Percentiles rank a stretch among this genome's conserved stretches.
phyloP scores from a whole-genome alignment of 2,888 invertebrate genomes.

The Thalpophila matura region DNA sequence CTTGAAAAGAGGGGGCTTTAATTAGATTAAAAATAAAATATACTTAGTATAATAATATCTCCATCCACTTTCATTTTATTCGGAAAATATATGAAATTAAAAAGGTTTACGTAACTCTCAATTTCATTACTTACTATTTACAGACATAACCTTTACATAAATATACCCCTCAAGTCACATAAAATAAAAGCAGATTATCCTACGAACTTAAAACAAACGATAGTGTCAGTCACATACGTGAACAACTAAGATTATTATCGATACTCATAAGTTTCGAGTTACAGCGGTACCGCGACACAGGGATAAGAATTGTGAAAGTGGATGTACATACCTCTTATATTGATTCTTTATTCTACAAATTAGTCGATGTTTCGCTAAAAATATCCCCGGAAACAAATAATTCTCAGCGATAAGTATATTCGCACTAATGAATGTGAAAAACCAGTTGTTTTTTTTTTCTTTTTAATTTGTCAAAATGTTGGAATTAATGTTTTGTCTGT shows the following conservation, averaged over 20 bases:
- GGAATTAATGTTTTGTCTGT: background rate
- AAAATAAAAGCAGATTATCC: constrained; percentile 30
- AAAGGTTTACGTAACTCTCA: no score
- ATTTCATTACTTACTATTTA: background rate
- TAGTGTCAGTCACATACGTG: constrained; percentile 22
- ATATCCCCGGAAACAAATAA: background rate
- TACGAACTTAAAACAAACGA: constrained; percentile 20
- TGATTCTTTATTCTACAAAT: constrained; percentile 41
- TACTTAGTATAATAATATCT: no score
- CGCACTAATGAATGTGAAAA: background rate
- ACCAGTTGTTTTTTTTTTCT: background rate
- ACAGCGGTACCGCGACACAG: constrained; percentile 68
- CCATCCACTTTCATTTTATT: no score
- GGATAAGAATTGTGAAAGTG: constrained; percentile 82
- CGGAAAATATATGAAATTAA: no score
- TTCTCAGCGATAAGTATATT: background rate
- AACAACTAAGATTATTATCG: constrained; percentile 40
- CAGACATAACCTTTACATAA: constrained; percentile 19
- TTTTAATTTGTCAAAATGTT: background rate
- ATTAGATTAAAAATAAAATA: no score
- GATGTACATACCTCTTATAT: constrained; percentile 20
- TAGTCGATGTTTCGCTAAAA: constrained; percentile 38
- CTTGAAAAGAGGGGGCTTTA: background rate
- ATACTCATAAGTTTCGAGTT: constrained; percentile 69
- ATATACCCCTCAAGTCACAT: constrained; percentile 14